Base-by-base conservation (phyloP, 2,888 invertebrate species). In the Oxytorus armatus region DNA sequence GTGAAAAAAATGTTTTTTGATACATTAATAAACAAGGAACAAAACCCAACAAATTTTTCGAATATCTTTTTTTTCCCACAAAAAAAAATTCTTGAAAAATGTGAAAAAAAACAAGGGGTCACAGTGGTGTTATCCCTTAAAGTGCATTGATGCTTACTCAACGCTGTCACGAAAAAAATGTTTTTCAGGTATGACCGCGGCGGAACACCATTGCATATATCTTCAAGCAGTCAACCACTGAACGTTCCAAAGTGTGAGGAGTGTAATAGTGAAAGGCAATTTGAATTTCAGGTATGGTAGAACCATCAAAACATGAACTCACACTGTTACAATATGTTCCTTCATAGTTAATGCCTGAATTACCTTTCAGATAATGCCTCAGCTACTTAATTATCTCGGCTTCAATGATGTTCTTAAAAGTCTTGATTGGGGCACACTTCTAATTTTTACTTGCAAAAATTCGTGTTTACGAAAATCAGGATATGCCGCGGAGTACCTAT, bases 341-440 rank as follows among this genome's bases (percentile, higher is more conserved):
- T 18, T 23, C 92, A 73, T 91, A 92, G 90, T 86, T 29, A 77
- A 47, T 65, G 36, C 25, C 7, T 23, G n/a, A 29, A 53, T 77
- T 84, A 73, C 55, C 83, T 92, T 92, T 65, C 93, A 97, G 95
- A 93, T 98, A 61, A 96, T 97, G 95, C 97, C 97, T 0, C 97
- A 97, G 90, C 92, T 97, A 78, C 90, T 97, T 21, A 95, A 95
- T 87, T 94, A 94, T 85, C 93, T 97, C 23, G 93, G 95, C 81
- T 93, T 96, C 81, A 95, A 96, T 42, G 92, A 93, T 81, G 90
- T 93, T 55, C 89, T 94, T 1, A 93, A 94, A 78, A 93, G 93
- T 86, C 92, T 98, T 59, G 99, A 99, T 92, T 99, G 98, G 97
- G 99, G 98, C 21, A 95, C 97, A 16, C 91, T 99, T 65, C 94